A percentile compares a stretch with the other conserved stretches of the same genome.
phyloP scores from a whole-genome alignment of 2,888 invertebrate species.

The Micoletzkya japonica region DNA sequence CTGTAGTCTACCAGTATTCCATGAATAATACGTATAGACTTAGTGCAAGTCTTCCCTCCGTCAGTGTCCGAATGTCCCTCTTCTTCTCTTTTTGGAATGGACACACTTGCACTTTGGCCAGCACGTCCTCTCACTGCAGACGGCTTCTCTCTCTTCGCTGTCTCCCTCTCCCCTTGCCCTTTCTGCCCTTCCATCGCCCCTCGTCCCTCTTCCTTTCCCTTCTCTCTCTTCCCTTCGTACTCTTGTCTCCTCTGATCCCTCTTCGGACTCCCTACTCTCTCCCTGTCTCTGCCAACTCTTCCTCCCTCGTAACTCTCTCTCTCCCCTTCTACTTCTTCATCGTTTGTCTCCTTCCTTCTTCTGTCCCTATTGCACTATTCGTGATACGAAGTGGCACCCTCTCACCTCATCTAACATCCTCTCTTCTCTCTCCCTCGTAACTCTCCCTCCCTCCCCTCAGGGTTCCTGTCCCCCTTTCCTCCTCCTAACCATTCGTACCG shows the following conservation, averaged over 20 bases:
- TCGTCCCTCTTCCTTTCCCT: neutral
- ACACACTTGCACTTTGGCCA: neutral
- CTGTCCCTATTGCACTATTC: neutral
- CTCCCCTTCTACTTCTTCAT: neutral
- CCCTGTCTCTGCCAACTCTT: neutral
- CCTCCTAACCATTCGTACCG: no score
- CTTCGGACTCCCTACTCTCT: neutral
- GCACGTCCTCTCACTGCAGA: neutral
- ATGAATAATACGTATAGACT: no score
- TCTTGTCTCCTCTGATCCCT: neutral
- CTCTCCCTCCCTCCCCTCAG: neutral
- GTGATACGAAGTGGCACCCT: neutral
- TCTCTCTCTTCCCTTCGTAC: neutral
- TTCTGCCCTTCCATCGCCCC: neutral
- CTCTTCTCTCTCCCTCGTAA: neutral
- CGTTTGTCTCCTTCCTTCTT: neutral
- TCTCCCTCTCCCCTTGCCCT: conserved; percentile 4
- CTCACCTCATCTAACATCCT: neutral
- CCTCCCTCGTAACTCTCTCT: neutral
- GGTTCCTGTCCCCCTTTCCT: no score
- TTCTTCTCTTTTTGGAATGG: conserved; percentile 2
- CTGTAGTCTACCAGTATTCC: no score
- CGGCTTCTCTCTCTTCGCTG: neutral
- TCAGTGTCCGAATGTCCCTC: conserved; percentile 1
- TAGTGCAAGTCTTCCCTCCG: no score